A percentile compares a stretch with the other conserved stretches of the same genome.
Conservation (phyloP, 2,113 vertebrate genomes). For the Eptesicus fuscus region DNA sequence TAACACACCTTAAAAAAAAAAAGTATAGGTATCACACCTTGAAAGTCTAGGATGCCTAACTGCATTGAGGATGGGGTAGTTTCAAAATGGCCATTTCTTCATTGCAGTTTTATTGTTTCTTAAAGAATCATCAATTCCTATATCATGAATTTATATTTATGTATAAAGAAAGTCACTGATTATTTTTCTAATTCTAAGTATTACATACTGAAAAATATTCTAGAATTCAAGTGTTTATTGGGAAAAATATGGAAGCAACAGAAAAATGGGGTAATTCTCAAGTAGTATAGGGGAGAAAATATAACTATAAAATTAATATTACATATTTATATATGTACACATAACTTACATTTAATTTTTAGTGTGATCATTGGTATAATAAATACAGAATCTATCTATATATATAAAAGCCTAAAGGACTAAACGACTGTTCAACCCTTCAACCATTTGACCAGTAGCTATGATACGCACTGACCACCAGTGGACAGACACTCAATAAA, state of each 20-base stretch:
- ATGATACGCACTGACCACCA: too few relatives aligned
- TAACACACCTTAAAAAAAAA: background rate
- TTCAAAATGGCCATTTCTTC: background rate
- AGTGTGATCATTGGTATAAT: background rate
- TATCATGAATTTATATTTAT: background rate
- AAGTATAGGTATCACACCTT: background rate
- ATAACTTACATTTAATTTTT: background rate
- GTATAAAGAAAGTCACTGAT: background rate
- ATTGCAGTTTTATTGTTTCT: background rate
- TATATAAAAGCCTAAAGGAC: too few relatives aligned
- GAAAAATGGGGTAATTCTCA: background rate
- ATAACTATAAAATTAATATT: background rate
- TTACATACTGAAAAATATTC: background rate
- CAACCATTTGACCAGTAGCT: too few relatives aligned
- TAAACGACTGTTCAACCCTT: too few relatives aligned
- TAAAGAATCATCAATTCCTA: constrained; percentile 6
- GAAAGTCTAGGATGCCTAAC: background rate
- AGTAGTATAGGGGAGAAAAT: background rate
- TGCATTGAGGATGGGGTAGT: background rate
- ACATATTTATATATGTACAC: background rate
- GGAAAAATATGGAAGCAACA: background rate
- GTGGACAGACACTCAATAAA: too few relatives aligned
- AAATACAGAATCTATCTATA: background rate
- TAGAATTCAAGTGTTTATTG: background rate
- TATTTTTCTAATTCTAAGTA: background rate